Evolutionary conservation across 2,888 invertebrate genomes (phyloP), one percentile per base, ranked within the genome.

Genomic region (Gastracanthus pulcherrimus): DNA sequence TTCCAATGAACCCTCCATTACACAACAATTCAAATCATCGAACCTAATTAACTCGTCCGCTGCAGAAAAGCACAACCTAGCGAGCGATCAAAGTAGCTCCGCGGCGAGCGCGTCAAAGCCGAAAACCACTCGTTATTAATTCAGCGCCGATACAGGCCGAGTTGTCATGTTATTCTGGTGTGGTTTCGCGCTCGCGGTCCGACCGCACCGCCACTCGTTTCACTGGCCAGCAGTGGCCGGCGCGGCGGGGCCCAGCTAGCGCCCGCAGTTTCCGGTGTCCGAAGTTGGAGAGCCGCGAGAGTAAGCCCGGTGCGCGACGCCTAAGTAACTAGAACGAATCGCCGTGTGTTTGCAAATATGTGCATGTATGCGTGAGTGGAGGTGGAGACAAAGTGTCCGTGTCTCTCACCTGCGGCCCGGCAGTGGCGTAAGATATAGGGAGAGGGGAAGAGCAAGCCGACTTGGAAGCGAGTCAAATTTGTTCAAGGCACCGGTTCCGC

Each of bases 401-500:
- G 36, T 51, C 51, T 55, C 66, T 66, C 48, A 55, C 19, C 45
- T 55, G 62, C 34, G 34, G 19, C 45, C 55, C 55, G 23, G 55
- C 55, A 19, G 55, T 9, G 19, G 55, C 55, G 23, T n/a, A n/a
- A n/a, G n/a, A n/a, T n/a, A n/a, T n/a, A n/a, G 45, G 45, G 55
- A 19, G 55, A 36, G 45, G 16, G 19, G n/a, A 31, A n/a, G 64
- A 36, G 45, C 41, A 45, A 71, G 58, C 58, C 71, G 67, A 80
- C 64, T 81, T 72, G 81, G 76, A 81, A 76, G 55, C 26, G 58
- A 76, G 71, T 81, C 71, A 76, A 81, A 76, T 80, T 58, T n/a
- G 48, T 31, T 69, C 45, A 16, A 31, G n/a, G n/a, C n/a, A n/a
- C n/a, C n/a, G n/a, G n/a, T n/a, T n/a, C n/a, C n/a, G n/a, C n/a